Conservation (phyloP, 2,888 invertebrate genomes). For the Chrysodeixis includens region DNA sequence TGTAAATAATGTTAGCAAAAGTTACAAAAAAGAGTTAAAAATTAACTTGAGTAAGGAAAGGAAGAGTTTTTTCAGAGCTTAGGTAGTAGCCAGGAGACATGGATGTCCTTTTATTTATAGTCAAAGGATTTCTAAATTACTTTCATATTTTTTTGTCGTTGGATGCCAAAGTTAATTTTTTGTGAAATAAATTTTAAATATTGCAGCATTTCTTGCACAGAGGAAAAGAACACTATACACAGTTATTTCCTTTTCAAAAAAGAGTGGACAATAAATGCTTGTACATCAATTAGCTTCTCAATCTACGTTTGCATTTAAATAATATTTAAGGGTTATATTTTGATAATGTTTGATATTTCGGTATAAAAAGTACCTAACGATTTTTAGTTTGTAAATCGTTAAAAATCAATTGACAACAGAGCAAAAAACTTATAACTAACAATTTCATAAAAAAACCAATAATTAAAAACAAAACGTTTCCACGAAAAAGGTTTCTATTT, state of each 20-base stretch:
- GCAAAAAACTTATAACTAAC: background rate
- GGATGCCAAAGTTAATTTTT: background rate
- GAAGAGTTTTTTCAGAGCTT: slow-evolving; percentile 28
- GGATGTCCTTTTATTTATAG: background rate
- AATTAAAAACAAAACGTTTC: background rate
- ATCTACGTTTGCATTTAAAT: too few species aligned
- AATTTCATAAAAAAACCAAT: background rate
- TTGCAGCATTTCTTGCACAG: too few species aligned
- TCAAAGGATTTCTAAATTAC: background rate
- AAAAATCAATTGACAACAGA: too few species aligned
- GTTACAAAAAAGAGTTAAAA: slow-evolving; percentile 42
- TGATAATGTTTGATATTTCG: too few species aligned
- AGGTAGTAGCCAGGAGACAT: background rate
- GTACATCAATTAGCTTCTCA: too few species aligned
- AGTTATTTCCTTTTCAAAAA: too few species aligned
- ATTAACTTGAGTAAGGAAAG: slow-evolving; percentile 42
- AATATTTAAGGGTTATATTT: too few species aligned
- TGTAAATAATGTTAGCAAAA: slow-evolving; percentile 49
- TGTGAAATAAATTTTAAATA: background rate
- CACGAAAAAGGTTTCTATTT: slow-evolving; percentile 23
- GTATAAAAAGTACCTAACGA: too few species aligned
- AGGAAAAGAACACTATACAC: too few species aligned
- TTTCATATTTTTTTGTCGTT: background rate
- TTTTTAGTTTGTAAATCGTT: too few species aligned
- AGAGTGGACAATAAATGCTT: too few species aligned